phyloP scores from a whole-genome alignment of 2,888 invertebrate species.

The Alloplasta piceator region DNA sequence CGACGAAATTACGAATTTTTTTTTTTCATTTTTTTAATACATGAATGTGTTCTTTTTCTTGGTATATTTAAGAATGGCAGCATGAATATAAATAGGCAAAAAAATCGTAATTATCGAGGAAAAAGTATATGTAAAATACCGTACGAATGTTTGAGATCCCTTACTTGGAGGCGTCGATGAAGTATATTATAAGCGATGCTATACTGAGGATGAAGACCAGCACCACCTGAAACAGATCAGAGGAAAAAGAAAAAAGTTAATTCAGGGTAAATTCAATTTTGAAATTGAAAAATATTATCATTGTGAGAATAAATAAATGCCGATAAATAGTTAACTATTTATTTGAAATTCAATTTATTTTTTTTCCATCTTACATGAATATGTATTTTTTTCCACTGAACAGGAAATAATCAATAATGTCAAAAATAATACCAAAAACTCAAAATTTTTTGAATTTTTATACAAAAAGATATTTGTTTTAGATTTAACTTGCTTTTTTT shows the following conservation, averaged over 20 bases:
- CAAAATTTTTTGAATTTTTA: no score
- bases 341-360: no score
- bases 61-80: not conserved
- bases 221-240: slow-evolving; percentile 94
- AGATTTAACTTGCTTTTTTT: not conserved
- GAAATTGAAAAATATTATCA: no score
- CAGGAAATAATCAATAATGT: no score
- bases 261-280: no score
- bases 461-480: no score
- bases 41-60: not conserved
- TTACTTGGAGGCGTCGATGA: slow-evolving; percentile 99
- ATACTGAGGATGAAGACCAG: slow-evolving; percentile 99
- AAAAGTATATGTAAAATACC: slow-evolving; percentile 19
- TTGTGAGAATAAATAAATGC: no score
- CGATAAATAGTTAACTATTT: no score
- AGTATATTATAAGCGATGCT: slow-evolving; percentile 99
- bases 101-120: slow-evolving; percentile 47
- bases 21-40: not conserved
- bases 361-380: no score
- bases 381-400: no score
- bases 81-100: no score
- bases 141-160: slow-evolving; percentile 72
- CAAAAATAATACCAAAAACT: no score
- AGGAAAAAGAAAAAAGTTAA: slow-evolving; percentile 32
- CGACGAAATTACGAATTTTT: slow-evolving; percentile 43